phyloP scores from a whole-genome alignment of 2,888 invertebrate genomes.

The Tenthredo amoena region DNA sequence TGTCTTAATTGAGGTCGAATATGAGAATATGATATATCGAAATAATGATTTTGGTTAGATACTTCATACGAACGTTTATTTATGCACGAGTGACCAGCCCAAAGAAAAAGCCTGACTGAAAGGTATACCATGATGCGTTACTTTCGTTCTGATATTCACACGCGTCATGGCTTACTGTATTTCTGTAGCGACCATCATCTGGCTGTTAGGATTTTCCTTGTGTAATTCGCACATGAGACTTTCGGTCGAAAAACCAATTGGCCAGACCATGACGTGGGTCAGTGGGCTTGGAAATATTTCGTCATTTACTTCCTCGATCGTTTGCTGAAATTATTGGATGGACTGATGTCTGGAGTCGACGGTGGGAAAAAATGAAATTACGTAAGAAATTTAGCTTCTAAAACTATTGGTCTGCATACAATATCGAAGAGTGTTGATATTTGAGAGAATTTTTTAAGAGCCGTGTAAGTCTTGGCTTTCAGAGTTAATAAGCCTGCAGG shows the following conservation, averaged over 20 bases:
- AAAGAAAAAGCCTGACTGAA: not conserved
- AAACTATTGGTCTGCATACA: not conserved
- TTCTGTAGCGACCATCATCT: not conserved
- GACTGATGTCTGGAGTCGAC: not conserved
- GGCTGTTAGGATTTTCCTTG: not conserved
- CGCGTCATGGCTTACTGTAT: not conserved
- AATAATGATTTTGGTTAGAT: not conserved
- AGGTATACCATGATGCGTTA: not conserved
- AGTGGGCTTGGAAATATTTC: not conserved
- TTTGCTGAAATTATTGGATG: not conserved
- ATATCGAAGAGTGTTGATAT: not conserved
- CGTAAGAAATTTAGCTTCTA: not conserved
- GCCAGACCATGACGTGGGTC: not conserved
- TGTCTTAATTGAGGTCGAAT: constrained; percentile 44
- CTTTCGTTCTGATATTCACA: not conserved
- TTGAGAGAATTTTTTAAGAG: not conserved
- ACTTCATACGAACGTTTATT: not conserved
- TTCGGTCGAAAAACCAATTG: not conserved
- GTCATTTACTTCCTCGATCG: not conserved
- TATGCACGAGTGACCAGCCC: constrained; percentile 17
- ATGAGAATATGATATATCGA: constrained; percentile 28
- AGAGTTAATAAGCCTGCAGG: constrained; percentile 20
- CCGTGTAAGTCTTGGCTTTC: not conserved
- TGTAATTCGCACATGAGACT: not conserved
- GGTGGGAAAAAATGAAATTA: not conserved